These are phyloP conservation scores for Drosophila atroscutellata DNA, from an alignment of 2,888 invertebrate genomes.

Conservation along the genomic window DNA sequence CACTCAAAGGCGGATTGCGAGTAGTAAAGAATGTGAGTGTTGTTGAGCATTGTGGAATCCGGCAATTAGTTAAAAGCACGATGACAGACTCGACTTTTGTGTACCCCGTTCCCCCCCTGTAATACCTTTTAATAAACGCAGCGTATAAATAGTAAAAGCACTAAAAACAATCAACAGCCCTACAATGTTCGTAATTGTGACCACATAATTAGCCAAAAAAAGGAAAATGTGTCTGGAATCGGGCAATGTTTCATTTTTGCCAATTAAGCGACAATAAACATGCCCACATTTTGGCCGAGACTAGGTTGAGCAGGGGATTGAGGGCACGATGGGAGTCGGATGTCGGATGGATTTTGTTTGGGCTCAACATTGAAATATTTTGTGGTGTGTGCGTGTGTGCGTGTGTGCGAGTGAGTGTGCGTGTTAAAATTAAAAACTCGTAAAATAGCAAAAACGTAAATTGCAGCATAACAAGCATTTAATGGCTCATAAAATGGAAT, in stretches of 20 bases:
- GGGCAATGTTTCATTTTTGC: conserved; percentile 54
- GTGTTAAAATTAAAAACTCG: conserved; percentile 74
- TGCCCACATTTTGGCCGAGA: conserved; percentile 4
- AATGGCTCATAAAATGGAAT: conserved; percentile 65
- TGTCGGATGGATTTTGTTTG: conserved; percentile 12
- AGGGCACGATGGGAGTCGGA: background rate
- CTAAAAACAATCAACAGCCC: conserved; percentile 53
- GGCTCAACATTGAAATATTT: conserved; percentile 28
- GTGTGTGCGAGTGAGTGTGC: too few relatives aligned
- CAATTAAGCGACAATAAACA: conserved; percentile 73
- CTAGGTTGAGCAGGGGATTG: background rate
- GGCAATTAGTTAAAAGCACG: background rate
- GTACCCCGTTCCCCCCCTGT: background rate
- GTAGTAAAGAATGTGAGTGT: background rate
- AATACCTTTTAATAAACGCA: background rate
- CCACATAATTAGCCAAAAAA: conserved; percentile 66
- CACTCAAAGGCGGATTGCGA: background rate
- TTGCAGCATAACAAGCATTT: conserved; percentile 77
- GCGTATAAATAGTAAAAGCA: conserved; percentile 29
- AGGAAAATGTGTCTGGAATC: conserved; percentile 38
- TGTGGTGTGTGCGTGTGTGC: background rate
- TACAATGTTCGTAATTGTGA: conserved; percentile 35
- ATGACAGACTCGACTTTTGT: background rate
- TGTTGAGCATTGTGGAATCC: background rate
- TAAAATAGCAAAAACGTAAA: conserved; percentile 73